phyloP scores from a whole-genome alignment of 2,113 vertebrate genomes.

The Salminus brasiliensis region DNA sequence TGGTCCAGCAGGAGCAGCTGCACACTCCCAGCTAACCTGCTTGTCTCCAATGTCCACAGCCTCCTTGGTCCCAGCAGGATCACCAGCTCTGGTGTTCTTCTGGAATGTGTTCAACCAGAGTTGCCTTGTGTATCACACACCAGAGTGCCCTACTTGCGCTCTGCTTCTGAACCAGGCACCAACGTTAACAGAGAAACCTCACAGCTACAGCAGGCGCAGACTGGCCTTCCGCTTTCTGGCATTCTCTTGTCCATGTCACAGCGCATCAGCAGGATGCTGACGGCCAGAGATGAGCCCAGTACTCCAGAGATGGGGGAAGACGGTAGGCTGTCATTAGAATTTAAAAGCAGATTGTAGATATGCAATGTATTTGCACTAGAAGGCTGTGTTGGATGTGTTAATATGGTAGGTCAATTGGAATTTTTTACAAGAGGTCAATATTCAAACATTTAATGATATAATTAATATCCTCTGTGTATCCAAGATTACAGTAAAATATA shows the following conservation, averaged over 20 bases:
- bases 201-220: conserved; percentile 17
- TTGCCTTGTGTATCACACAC: conserved; percentile 26
- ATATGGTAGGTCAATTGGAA: too few species aligned
- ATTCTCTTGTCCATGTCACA: conserved; percentile 61
- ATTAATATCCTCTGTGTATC: too few species aligned
- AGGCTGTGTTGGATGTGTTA: too few species aligned
- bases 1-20: not conserved
- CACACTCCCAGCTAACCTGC: not conserved
- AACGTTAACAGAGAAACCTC: not conserved
- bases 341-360: not conserved
- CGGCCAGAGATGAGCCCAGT: conserved; percentile 28
- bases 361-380: too few species aligned
- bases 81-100: conserved; percentile 24
- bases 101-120: conserved; percentile 14
- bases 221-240: conserved; percentile 20
- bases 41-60: conserved; percentile 31
- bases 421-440: too few species aligned
- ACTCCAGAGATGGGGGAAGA: conserved; percentile 18
- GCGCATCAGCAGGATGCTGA: conserved; percentile 56
- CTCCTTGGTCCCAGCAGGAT: conserved; percentile 44
- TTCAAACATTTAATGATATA: too few species aligned
- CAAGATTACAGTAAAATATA: too few species aligned
- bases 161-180: conserved; percentile 61
- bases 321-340: conserved; percentile 62
- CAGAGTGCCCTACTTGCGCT: conserved; percentile 60